Evolutionary conservation across 2,797 vertebrate species (phyloP), one percentile per base, ranked within the genome.

Genomic region (Scolopax rusticola): DNA sequence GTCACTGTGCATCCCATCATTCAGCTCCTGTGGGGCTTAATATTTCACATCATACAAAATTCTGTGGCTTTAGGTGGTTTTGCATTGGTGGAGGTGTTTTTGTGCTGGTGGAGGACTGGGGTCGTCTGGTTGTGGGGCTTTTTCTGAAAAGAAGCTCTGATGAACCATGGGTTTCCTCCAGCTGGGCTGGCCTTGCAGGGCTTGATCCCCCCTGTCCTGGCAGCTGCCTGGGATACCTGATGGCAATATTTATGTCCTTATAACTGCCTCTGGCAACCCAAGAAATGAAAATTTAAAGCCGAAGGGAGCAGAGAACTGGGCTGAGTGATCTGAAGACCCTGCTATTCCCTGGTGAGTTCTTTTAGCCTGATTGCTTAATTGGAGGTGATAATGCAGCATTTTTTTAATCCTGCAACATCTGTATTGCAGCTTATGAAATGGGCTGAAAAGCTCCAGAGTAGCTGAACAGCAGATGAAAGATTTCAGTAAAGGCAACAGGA

Each of bases 351-450:
- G 20, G 45, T 8, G 93, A 75, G 79, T 61, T 89, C 65, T 25
- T 45, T 94, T 64, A 85, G 73, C 75, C 79, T 7, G 54, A 28
- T 45, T 92, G 76, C 86, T 93, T 97, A 81, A 91, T 40, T 93
- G 65, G 47, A 85, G 84, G 64, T 14, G 23, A 83, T 73, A 95
- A 92, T 20, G 51, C 70, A 54, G 69, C 40, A 1, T 9, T 43
- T 51, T 51, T 82, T 57, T 90, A 28, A 68, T 85, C 80, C 51
- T 50, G n/a, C 61, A 69, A 9, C 12, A 27, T 70, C 70, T 57
- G 1, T 19, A 27, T 33, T 59, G 54, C 65, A 70, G 73, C 23
- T 80, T 54, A 38, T 60, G 70, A 60, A 85, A 74, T 0, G 27
- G 81, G 57, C 65, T 93, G 78, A 56, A 93, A 80, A 87, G 53